Conservation (phyloP, 2,888 invertebrate species). For the Andrena bicolor region DNA sequence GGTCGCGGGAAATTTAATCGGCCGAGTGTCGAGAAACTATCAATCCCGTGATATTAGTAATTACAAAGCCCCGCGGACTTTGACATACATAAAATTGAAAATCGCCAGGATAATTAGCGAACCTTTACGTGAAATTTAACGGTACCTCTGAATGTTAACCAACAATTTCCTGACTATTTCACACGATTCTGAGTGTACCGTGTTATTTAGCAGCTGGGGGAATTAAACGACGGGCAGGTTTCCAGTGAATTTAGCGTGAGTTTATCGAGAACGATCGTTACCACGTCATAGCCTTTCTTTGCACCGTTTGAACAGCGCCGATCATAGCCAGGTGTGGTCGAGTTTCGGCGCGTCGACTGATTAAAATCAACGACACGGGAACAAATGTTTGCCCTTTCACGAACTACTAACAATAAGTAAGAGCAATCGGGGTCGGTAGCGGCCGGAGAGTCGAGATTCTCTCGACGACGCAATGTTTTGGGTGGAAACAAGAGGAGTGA, state of each 20-base stretch:
- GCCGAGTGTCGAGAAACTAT: constrained; percentile 19
- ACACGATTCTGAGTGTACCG: not conserved
- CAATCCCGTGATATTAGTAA: constrained; percentile 25
- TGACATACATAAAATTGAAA: not conserved
- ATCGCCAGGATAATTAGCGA: not conserved
- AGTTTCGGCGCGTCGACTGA: not conserved
- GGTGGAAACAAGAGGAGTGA: not conserved
- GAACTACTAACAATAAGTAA: not conserved
- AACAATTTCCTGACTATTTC: not conserved
- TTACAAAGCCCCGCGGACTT: not conserved
- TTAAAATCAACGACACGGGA: constrained; percentile 1
- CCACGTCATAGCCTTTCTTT: not conserved
- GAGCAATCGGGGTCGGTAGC: not conserved
- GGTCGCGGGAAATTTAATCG: constrained; percentile 38
- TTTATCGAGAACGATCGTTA: not conserved
- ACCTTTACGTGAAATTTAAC: constrained; percentile 13
- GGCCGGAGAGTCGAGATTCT: not conserved
- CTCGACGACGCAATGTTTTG: not conserved
- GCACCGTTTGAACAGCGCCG: constrained; percentile 11
- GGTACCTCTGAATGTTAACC: not conserved
- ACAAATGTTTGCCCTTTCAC: not conserved
- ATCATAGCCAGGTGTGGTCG: not conserved
- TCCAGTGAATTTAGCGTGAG: constrained; percentile 15
- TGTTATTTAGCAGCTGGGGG: not conserved
- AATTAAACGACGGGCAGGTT: not conserved